Evolutionary conservation across 2,113 vertebrate species (phyloP).

Genomic region (Heliornis fulica): DNA sequence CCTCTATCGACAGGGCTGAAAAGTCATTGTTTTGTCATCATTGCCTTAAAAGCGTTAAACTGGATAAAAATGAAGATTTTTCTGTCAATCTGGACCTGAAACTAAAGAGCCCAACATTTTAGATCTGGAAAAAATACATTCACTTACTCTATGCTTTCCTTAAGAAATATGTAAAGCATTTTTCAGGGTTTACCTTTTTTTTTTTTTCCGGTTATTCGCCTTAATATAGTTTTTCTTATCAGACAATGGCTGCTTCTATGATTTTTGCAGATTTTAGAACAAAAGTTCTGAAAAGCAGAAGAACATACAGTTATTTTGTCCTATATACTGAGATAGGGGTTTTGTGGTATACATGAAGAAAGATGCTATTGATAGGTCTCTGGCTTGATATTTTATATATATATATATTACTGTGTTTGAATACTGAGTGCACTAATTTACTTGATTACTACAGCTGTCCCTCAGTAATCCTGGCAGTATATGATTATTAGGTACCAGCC

Average conservation of each 20-base stretch:
- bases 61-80: neutral
- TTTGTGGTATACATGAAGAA: neutral
- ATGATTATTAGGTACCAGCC: neutral
- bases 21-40: neutral
- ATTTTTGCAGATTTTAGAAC: neutral
- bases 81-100: neutral
- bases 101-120: neutral
- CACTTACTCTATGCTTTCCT: neutral
- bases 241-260: neutral
- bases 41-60: neutral
- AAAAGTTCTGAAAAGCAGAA: neutral
- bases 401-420: neutral
- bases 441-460: neutral
- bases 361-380: neutral
- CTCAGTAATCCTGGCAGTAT: neutral
- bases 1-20: neutral
- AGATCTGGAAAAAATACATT: slow-evolving; percentile 12
- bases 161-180: neutral
- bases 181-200: neutral
- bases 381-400: neutral
- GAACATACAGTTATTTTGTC: neutral
- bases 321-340: neutral
- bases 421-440: neutral
- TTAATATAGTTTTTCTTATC: neutral
- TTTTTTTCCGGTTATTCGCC: neutral